These are phyloP conservation scores for Sarotherodon lohbergeri DNA, from an alignment of 2,113 vertebrate genomes.

Conservation along the genomic window DNA sequence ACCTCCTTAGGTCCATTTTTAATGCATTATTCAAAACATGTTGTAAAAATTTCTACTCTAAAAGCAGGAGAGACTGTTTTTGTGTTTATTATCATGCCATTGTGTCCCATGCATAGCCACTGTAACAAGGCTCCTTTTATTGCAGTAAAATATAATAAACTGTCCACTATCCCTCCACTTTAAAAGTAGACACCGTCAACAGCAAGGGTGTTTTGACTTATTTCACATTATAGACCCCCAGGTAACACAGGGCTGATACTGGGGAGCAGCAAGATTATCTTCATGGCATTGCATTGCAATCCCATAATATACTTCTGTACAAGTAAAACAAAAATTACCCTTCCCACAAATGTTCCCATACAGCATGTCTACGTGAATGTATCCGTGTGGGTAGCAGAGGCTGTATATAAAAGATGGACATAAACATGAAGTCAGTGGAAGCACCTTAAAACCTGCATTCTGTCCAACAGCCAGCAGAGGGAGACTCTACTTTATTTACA, in stretches of 20 bases:
- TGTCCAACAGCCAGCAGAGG: neutral
- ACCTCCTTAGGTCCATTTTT: slow-evolving; percentile 14
- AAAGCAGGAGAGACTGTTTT: slow-evolving; percentile 1
- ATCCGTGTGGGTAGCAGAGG: neutral
- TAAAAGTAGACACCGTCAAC: neutral
- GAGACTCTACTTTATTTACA: neutral
- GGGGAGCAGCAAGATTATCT: neutral
- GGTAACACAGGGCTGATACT: neutral
- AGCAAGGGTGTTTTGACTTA: neutral
- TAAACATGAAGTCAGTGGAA: neutral
- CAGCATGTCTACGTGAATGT: neutral
- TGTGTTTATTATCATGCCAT: slow-evolving; percentile 17
- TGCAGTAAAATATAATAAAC: slow-evolving; percentile 13
- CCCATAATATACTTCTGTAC: neutral
- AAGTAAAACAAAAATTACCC: neutral
- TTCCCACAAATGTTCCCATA: neutral
- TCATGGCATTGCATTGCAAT: neutral
- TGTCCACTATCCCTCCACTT: neutral
- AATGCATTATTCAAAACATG: slow-evolving; percentile 50
- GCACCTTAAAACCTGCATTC: neutral
- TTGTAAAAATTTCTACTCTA: slow-evolving; percentile 7
- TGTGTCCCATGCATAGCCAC: neutral
- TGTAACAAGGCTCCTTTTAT: neutral
- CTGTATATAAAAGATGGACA: neutral
- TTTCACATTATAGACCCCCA: neutral